Base-by-base conservation (phyloP, 2,113 vertebrate species). In the Oncorhynchus clarkii region DNA sequence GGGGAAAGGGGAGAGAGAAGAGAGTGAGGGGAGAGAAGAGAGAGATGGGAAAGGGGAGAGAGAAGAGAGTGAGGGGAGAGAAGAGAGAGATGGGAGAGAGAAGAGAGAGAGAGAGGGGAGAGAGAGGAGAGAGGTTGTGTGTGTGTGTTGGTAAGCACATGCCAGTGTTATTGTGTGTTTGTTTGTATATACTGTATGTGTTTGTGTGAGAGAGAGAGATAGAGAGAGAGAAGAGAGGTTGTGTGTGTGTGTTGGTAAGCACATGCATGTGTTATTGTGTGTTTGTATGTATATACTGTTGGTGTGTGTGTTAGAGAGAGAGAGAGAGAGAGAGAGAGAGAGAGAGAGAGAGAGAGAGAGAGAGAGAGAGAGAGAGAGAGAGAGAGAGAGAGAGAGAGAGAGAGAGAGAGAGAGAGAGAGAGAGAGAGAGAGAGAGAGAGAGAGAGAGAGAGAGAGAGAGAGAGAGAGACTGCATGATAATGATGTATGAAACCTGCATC, bases 401-500 rank as follows among this genome's bases (percentile, higher is more conserved):
- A 27, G 2, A 27, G 27, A 2, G 3, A 29, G 27, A 3, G 27
- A 29, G 27, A 3, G 27, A 3, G 27, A 29, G 27, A 29, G 20
- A 70, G 69, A 54, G 49, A 7, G 11, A 73, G 29, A 16, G 14
- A 6, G 20, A 6, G 60, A n/a, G 27, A 4, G 6, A 0, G 20
- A 6, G 60, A n/a, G 27, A 29, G 6, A 2, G 20, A 6, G 60
- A n/a, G 29, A 29, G 62, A 49, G 31, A 65, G 60, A 84, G 74
- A 34, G 39, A 65, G 72, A 8, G 54, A 84, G 74, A 49, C 73
- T 87, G 71, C 71, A 82, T 82, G 82, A 86, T 88, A 87, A 84
- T 88, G 86, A 91, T 87, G 75, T 82, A 88, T 90, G 85, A 80
- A 89, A 85, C 79, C 77, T 81, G 85, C 86, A 86, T 39, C 78